Evolutionary conservation across 2,113 vertebrate species (phyloP).

Genomic region (Aythya baeri): DNA sequence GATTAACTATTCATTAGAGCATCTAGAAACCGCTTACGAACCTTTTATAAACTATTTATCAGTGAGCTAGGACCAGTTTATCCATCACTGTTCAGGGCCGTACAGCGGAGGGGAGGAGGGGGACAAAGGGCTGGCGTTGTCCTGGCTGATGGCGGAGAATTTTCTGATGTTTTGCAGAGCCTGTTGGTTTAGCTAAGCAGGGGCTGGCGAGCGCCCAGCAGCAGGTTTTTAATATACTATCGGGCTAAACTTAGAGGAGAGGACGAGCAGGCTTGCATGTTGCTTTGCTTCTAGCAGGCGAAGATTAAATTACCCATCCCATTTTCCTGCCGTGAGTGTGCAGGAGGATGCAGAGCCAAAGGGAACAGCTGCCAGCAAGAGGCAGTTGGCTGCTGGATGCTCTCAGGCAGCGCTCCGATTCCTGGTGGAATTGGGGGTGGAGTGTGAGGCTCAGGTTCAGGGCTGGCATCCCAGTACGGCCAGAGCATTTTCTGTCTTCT

Average conservation of each 20-base stretch:
- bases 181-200: slow-evolving; percentile 59
- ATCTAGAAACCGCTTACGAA: slow-evolving; percentile 52
- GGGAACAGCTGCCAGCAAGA: neutral
- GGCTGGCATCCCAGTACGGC: neutral
- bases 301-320: slow-evolving; percentile 40
- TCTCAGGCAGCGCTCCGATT: neutral
- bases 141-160: neutral
- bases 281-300: slow-evolving; percentile 8
- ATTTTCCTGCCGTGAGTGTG: slow-evolving; percentile 16
- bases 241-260: slow-evolving; percentile 43
- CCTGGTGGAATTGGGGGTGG: neutral
- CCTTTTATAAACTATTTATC: slow-evolving; percentile 59
- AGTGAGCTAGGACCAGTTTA: slow-evolving; percentile 22
- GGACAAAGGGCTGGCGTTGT: neutral
- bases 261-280: slow-evolving; percentile 30
- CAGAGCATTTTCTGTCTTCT: neutral
- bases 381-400: neutral
- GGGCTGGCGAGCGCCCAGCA: slow-evolving; percentile 24
- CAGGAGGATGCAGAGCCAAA: neutral
- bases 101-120: neutral
- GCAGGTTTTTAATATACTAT: slow-evolving; percentile 41
- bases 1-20: slow-evolving; percentile 64
- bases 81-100: neutral
- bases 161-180: slow-evolving; percentile 27
- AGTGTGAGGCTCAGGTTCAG: neutral